Conservation (phyloP, 2,113 vertebrate species). For the Lagopus leucura region DNA sequence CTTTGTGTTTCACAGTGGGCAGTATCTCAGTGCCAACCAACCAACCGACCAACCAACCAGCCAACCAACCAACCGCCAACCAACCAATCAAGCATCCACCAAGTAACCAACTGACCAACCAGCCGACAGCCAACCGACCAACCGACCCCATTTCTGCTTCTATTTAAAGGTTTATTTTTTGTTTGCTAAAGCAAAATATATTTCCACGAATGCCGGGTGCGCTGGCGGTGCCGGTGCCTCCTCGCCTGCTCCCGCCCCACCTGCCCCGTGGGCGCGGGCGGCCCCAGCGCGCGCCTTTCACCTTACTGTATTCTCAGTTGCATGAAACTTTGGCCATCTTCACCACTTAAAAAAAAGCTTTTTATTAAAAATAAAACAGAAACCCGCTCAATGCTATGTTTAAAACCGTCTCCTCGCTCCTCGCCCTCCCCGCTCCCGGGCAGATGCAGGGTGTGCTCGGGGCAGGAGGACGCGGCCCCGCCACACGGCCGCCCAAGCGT, state of each 20-base stretch:
- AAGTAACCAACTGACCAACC: too few relatives aligned
- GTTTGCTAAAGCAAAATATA: slow-evolving; percentile 81
- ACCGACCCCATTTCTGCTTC: slow-evolving; percentile 75
- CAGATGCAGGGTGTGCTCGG: too few relatives aligned
- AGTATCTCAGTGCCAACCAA: slow-evolving; percentile 81
- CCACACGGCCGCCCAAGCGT: not conserved
- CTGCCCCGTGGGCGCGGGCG: slow-evolving; percentile 45
- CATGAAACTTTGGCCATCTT: slow-evolving; percentile 97
- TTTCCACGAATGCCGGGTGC: slow-evolving; percentile 85
- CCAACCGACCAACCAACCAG: not conserved
- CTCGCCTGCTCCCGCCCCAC: slow-evolving; percentile 70
- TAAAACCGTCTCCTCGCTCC: slow-evolving; percentile 51
- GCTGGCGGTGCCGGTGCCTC: slow-evolving; percentile 80
- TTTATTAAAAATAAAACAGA: slow-evolving; percentile 81
- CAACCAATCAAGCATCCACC: slow-evolving; percentile 53
- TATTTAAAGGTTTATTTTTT: slow-evolving; percentile 74
- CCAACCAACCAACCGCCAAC: not conserved
- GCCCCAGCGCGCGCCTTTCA: slow-evolving; percentile 67
- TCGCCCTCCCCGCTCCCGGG: not conserved
- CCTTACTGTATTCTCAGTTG: slow-evolving; percentile 83
- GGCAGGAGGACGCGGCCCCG: not conserved
- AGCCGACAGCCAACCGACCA: slow-evolving; percentile 43
- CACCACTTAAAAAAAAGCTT: slow-evolving; percentile 87
- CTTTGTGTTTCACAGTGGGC: slow-evolving; percentile 95
- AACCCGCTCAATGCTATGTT: slow-evolving; percentile 85